Base-by-base conservation (phyloP, 1,140 invertebrate genomes). In the Heliconius congener region DNA sequence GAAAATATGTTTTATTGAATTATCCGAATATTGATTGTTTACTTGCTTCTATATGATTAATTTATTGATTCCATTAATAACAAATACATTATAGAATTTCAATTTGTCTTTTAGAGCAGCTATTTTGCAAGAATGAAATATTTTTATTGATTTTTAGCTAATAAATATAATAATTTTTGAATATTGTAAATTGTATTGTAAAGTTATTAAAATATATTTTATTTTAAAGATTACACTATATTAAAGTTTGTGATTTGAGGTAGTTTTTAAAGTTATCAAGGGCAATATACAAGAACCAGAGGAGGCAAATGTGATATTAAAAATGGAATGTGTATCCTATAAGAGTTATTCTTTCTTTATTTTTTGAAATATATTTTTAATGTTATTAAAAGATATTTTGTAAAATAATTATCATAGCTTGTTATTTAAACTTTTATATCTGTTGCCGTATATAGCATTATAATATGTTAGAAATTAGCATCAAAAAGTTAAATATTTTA, bases 251-350 rank as follows among this genome's bases (percentile, higher is more conserved):
- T 9, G 23, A 66, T 27, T 66, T 66, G 27, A 18, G 11, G 23
- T 66, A 66, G 13, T 13, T 66, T 66, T 30, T 27, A 66, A 66
- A 66, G n/a, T n/a, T n/a, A 75, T 18, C 52, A 30, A 66, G 57
- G 37, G 55, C 34, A 75, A 66, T 66, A 66, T 39, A 23, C 66
- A 75, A 82, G 83, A 83, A 90, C 87, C 84, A 91, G 88, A 88
- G 85, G 75, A 86, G 82, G 74, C 76, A 87, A 86, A 85, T 89
- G 88, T 91, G 89, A 90, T 91, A 91, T 85, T 83, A 78, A 84
- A 82, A 75, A 55, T 75, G 70, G 71, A 77, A 39, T 78, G 76
- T 52, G 52, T 78, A 78, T 60, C 50, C 37, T 19, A 52, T 73
- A 73, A 57, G 42, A 57, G 27, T 74, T 66, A 16, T 79, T 23